Evolutionary conservation across 2,113 vertebrate species (phyloP).

Genomic region (Glareola pratincola): DNA sequence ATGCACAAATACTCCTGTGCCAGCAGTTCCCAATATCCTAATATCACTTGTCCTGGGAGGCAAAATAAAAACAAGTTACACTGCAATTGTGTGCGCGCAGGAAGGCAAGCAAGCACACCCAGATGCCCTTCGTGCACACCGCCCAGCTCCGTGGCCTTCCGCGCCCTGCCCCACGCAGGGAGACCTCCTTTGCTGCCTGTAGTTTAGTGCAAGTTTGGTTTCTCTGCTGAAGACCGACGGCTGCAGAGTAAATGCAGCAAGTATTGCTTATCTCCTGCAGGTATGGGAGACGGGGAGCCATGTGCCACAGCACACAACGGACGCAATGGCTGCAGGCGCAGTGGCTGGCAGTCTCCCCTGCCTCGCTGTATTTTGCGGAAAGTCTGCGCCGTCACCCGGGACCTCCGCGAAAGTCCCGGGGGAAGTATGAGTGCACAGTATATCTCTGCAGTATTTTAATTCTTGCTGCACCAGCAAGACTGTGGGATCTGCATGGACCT

Average conservation of each 20-base stretch:
- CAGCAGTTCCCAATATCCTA: not conserved
- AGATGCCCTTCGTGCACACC: not conserved
- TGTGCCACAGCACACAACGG: not conserved
- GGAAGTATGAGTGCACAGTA: not conserved
- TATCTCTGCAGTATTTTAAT: not conserved
- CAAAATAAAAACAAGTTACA: not conserved
- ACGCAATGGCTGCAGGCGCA: not conserved
- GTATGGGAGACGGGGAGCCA: not conserved
- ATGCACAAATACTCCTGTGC: not conserved
- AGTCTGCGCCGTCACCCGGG: not conserved
- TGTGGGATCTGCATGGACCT: not conserved
- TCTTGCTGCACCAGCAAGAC: not conserved
- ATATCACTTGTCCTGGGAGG: not conserved
- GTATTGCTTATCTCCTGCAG: not conserved
- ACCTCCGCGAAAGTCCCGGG: not conserved
- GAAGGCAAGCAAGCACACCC: not conserved
- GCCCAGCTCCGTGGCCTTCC: not conserved
- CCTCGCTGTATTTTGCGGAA: not conserved
- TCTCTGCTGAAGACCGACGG: not conserved
- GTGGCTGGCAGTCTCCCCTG: not conserved
- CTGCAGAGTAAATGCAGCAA: not conserved
- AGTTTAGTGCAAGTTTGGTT: not conserved
- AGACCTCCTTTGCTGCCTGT: not conserved
- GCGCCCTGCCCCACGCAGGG: not conserved
- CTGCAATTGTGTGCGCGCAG: not conserved